Evolutionary conservation across 2,113 vertebrate species (phyloP), one percentile per base, ranked within the genome.

Genomic region (Sarotherodon lohbergeri): DNA sequence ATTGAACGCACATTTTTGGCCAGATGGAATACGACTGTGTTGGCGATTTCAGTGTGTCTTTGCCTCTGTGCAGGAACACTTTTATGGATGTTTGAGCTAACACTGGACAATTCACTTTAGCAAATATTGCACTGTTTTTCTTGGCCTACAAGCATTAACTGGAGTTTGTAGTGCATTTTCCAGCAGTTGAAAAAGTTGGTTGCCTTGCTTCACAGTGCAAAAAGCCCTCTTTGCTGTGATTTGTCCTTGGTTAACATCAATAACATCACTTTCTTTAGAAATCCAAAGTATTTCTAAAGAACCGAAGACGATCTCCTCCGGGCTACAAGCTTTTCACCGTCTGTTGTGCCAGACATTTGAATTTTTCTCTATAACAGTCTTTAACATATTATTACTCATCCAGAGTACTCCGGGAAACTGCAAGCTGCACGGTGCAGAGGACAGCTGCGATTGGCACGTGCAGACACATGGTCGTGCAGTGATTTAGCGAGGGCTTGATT

Each of bases 241-340:
- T 71, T 43, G 66, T 43, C 12, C 36, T 71, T 71, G 19, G 63
- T 68, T 68, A 68, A 68, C 17, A 41, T 68, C 63, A 39, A 36
- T 39, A 39, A 66, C 61, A 66, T 66, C 61, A 39, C 61, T 36
- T 66, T 36, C 32, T 36, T 7, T n/a, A 66, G 19, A 68, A 68
- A 68, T 24, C 34, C 63, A 13, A 68, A 68, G 19, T 41, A 68
- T 68, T 68, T 68, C 63, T 41, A 14, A 24, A 0, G 7, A 68
- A 41, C n/a, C 0, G 2, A 71, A 71, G 63, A 68, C 34, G 11
- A 68, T 41, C 34, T 68, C 10, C 7, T 68, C 11, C 0, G 0
- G n/a, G n/a, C n/a, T 22, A 68, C 63, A 68, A 41, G 36, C 63
- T 41, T 41, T 68, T 41, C 63, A 41, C 0, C 12, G 7, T 41